A percentile compares a stretch with the other conserved stretches of the same genome.
These are phyloP conservation scores for Lepidurus apus DNA, from an alignment of 1,140 invertebrate species.

Conservation along the genomic window DNA sequence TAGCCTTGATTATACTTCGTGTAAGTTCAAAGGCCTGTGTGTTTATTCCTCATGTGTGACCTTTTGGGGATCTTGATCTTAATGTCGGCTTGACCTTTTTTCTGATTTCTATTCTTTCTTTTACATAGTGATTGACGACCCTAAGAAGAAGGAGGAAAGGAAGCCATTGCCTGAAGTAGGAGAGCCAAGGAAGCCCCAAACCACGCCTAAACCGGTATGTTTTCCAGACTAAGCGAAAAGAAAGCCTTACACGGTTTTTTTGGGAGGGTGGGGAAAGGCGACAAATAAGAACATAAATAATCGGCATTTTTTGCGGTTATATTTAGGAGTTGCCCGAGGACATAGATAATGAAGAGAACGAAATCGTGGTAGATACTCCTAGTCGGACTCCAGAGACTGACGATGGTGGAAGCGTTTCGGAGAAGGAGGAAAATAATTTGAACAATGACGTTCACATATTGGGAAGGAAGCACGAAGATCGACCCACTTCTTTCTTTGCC, in stretches of 20 bases:
- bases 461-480: slow-evolving; percentile 55
- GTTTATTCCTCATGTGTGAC: background rate
- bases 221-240: background rate
- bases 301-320: background rate
- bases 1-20: background rate
- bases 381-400: background rate
- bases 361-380: background rate
- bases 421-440: background rate
- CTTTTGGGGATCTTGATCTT: background rate
- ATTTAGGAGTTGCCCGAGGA: background rate
- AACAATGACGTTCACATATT: slow-evolving; percentile 37
- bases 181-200: background rate
- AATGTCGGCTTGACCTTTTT: background rate
- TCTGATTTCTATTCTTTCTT: background rate
- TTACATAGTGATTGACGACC: background rate
- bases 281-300: background rate
- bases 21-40: background rate
- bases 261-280: background rate
- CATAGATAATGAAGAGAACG: background rate
- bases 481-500: slow-evolving; percentile 82
- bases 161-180: background rate
- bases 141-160: slow-evolving; percentile 21
- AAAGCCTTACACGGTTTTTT: background rate
- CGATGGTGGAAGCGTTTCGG: background rate
- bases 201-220: background rate